Evolutionary conservation across 2,113 vertebrate species (phyloP).

Genomic region (Pelobates fuscus): DNA sequence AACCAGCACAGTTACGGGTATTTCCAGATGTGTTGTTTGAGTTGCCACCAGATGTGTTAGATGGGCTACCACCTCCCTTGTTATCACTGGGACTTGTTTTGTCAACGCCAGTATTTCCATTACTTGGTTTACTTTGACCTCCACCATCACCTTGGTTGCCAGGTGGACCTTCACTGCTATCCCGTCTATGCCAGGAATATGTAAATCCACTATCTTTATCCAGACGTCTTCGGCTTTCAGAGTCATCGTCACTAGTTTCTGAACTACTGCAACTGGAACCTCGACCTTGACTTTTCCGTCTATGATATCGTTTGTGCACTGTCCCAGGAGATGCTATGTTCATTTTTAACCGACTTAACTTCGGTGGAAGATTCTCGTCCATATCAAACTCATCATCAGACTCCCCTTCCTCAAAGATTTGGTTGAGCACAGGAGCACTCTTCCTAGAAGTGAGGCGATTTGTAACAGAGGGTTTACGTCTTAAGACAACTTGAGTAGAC

Average conservation of each 20-base stretch:
- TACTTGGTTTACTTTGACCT: constrained; percentile 78
- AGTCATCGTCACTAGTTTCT: constrained; percentile 95
- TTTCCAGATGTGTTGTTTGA: constrained; percentile 73
- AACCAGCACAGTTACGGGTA: constrained; percentile 71
- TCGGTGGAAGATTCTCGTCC: constrained; percentile 92
- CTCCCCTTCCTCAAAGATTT: constrained; percentile 96
- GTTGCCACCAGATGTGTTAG: constrained; percentile 69
- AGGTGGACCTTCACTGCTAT: constrained; percentile 91
- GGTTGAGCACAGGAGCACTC: constrained; percentile 93
- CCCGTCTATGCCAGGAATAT: constrained; percentile 87
- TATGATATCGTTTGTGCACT: constrained; percentile 87
- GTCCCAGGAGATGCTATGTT: constrained; percentile 89
- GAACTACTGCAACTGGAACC: constrained; percentile 96
- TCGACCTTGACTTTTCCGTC: constrained; percentile 90
- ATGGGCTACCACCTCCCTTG: constrained; percentile 75
- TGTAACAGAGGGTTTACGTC: constrained; percentile 91
- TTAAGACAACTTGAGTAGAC: constrained; percentile 84
- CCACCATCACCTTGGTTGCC: constrained; percentile 84
- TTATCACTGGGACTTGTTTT: constrained; percentile 73
- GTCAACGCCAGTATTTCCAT: constrained; percentile 70
- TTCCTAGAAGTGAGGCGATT: constrained; percentile 92
- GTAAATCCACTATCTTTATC: constrained; percentile 88
- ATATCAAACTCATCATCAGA: constrained; percentile 93
- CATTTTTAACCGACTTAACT: constrained; percentile 93
- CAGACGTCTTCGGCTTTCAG: constrained; percentile 86